These are phyloP conservation scores for Micromys minutus DNA, from an alignment of 2,113 vertebrate species.

Conservation along the genomic window DNA sequence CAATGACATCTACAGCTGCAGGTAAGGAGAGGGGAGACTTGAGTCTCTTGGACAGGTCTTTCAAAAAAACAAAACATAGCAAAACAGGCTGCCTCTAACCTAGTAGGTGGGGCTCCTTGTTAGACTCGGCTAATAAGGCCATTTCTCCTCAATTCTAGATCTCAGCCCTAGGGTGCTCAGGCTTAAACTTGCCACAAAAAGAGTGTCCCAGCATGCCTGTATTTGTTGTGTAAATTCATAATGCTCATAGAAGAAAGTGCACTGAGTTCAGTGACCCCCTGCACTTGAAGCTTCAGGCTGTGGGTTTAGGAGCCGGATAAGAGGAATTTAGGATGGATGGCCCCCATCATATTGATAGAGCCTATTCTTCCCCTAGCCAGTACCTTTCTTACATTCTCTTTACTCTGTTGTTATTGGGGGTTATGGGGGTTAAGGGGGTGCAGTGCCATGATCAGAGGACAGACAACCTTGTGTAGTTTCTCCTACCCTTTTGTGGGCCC, in stretches of 20 bases:
- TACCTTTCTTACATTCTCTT: background rate
- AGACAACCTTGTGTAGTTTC: background rate
- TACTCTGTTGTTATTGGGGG: background rate
- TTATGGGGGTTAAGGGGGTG: too few relatives aligned
- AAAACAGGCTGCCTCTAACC: background rate
- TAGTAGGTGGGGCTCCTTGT: accelerated
- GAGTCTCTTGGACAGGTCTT: too few relatives aligned
- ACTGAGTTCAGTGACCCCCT: background rate
- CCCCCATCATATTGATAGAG: accelerated
- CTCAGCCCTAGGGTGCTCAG: background rate
- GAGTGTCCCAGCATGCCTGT: background rate
- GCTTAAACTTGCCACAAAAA: background rate
- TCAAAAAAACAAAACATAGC: background rate
- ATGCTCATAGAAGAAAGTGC: background rate
- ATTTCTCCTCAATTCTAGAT: background rate
- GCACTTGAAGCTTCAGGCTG: background rate
- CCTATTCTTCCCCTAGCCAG: background rate
- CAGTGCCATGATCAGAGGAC: background rate
- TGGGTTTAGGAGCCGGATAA: background rate
- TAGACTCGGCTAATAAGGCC: background rate
- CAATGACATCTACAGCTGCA: slow-evolving; percentile 99
- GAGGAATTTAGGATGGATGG: background rate
- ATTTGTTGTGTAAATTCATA: background rate
- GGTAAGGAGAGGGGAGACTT: slow-evolving; percentile 83
- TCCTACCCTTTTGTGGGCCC: background rate